Base-by-base conservation (phyloP, 2,113 vertebrate genomes). In the Pluvialis apricaria region DNA sequence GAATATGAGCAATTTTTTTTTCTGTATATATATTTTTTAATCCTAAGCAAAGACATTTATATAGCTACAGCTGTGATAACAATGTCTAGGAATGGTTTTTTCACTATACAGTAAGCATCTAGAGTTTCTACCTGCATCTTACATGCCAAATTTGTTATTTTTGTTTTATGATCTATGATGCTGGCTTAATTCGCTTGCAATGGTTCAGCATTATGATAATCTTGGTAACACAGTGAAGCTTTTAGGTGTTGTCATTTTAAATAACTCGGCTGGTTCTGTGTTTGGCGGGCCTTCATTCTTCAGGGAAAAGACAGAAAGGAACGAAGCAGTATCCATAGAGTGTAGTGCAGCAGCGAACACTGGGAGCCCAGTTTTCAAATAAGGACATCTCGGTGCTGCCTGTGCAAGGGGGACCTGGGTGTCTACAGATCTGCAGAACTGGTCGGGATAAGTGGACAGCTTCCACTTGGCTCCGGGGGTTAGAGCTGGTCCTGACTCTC, bases 331-430 rank as follows among this genome's bases (percentile, higher is more conserved):
- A 29, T 31, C 54, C 0, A 0, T 20, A 77, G 91, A 82, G 15
- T 45, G 4, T 40, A 88, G 52, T 34, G 82, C 70, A 26, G 79
- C 26, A 71, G 32, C 3, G 3, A 88, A 68, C 16, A 26, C 26
- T 4, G 1, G 57, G 81, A 94, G 88, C 81, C 81, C 89, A 86
- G 29, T 82, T 96, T 95, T 96, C 87, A 82, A 40, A 66, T 52
- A 51, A 49, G 28, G 22, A 51, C 64, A 62, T 40, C 34, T 76
- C 13, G 4, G 10, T 68, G 22, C 32, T 66, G 85, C 69, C 26
- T 7, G 1, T 66, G 44, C 29, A 66, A 57, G 71, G 29, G 77
- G 58, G n/a, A 89, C 55, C 31, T 87, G 70, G 13, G 5, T 94
- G 44, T 79, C 38, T 34, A 5, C 42, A 90, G 25, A 58, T 90